Conservation (phyloP, 2,888 invertebrate genomes). For the Lasioglossum leucozonium region DNA sequence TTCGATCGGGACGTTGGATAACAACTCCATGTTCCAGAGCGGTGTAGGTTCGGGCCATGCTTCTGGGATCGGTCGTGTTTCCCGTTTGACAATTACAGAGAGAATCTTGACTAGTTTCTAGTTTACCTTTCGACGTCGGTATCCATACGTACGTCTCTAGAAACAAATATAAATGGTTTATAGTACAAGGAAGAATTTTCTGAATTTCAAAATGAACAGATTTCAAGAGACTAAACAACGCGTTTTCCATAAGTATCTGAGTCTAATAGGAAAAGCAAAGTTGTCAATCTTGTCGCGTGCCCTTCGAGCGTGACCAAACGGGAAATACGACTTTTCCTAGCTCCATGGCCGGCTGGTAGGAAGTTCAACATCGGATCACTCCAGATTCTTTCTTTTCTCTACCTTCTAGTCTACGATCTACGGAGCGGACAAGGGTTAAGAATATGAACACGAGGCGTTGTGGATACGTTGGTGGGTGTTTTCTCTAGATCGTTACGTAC, state of each 20-base stretch:
- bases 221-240: not conserved
- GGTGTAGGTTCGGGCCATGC: not conserved
- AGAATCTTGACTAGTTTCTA: not conserved
- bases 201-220: not conserved
- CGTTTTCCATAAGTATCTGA: not conserved
- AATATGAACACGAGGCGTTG: slow-evolving; percentile 63
- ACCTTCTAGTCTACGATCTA: slow-evolving; percentile 67
- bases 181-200: not conserved
- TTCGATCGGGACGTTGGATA: slow-evolving; percentile 20
- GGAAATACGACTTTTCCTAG: slow-evolving; percentile 11
- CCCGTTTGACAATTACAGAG: not conserved
- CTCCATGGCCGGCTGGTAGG: not conserved
- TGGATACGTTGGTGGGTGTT: slow-evolving; percentile 34
- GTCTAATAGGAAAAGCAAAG: not conserved
- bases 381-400: slow-evolving; percentile 55
- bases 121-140: not conserved
- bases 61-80: not conserved
- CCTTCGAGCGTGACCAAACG: slow-evolving; percentile 9
- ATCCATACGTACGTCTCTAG: not conserved
- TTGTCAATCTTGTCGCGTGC: not conserved
- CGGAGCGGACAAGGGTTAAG: slow-evolving; percentile 58
- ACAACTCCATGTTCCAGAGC: not conserved
- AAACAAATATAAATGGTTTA: not conserved
- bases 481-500: slow-evolving; percentile 79
- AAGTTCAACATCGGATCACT: slow-evolving; percentile 50